phyloP scores from a whole-genome alignment of 2,888 invertebrate genomes.

The Lamproptera curius region DNA sequence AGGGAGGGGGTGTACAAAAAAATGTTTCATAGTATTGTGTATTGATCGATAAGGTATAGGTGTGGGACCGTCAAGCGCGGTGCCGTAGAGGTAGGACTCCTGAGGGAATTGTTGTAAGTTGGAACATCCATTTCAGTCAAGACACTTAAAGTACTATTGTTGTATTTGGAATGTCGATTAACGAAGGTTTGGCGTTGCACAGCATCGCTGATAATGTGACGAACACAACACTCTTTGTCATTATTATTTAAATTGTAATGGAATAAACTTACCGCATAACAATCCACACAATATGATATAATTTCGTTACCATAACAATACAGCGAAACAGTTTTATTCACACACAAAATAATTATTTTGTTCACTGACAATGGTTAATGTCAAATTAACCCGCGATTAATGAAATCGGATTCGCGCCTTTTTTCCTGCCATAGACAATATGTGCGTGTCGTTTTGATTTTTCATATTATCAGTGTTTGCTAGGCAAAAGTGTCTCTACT shows the following conservation, averaged over 20 bases:
- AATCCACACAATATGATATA: too few relatives aligned
- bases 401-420: too few relatives aligned
- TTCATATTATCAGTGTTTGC: constrained; percentile 38
- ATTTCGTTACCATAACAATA: too few relatives aligned
- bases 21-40: constrained; percentile 72
- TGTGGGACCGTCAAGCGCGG: constrained; percentile 39
- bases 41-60: constrained; percentile 64
- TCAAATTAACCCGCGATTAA: too few relatives aligned
- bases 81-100: constrained; percentile 52
- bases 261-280: too few relatives aligned
- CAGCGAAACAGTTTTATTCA: too few relatives aligned
- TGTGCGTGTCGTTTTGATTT: background rate
- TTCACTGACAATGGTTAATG: too few relatives aligned
- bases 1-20: constrained; percentile 64
- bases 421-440: constrained; percentile 6
- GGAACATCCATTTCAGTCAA: constrained; percentile 55
- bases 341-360: too few relatives aligned
- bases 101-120: constrained; percentile 68
- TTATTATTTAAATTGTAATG: too few relatives aligned
- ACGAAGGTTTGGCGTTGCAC: constrained; percentile 33
- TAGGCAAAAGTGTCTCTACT: constrained; percentile 55
- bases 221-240: too few relatives aligned
- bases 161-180: constrained; percentile 47
- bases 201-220: constrained; percentile 37
- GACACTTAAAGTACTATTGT: constrained; percentile 77